Conservation (phyloP, 2,113 vertebrate species). For the Electrona antarctica region DNA sequence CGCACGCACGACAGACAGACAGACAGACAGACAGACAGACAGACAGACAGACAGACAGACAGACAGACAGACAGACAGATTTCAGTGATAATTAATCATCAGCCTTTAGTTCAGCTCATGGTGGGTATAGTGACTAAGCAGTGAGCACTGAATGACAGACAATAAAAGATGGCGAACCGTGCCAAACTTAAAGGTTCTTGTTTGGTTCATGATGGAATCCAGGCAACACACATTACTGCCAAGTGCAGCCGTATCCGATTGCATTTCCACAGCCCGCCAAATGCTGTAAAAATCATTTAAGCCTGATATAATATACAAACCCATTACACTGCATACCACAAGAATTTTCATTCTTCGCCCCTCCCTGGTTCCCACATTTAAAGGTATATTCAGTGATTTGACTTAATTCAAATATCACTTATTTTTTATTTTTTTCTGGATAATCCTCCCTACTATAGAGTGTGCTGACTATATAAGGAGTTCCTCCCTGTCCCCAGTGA, state of each 20-base stretch:
- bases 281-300: slow-evolving; percentile 62
- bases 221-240: slow-evolving; percentile 31
- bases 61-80: too few relatives aligned
- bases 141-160: slow-evolving; percentile 9
- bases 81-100: too few relatives aligned
- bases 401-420: too few relatives aligned
- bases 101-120: too few relatives aligned
- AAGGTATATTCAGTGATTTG: too few relatives aligned
- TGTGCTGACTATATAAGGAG: too few relatives aligned
- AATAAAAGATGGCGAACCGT: not conserved
- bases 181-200: slow-evolving; percentile 15
- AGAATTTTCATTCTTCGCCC: slow-evolving; percentile 49
- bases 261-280: slow-evolving; percentile 56
- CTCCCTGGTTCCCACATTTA: slow-evolving; percentile 15
- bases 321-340: slow-evolving; percentile 51
- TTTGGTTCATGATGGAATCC: slow-evolving; percentile 47
- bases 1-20: too few relatives aligned
- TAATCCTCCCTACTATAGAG: too few relatives aligned
- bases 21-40: too few relatives aligned
- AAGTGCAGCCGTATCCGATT: slow-evolving; percentile 50
- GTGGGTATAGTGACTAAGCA: not conserved
- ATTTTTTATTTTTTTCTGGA: too few relatives aligned
- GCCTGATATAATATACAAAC: slow-evolving; percentile 46
- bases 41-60: too few relatives aligned
- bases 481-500: too few relatives aligned